Base-by-base conservation (phyloP, 1,140 invertebrate species). In the Proctacanthus coquilletti region DNA sequence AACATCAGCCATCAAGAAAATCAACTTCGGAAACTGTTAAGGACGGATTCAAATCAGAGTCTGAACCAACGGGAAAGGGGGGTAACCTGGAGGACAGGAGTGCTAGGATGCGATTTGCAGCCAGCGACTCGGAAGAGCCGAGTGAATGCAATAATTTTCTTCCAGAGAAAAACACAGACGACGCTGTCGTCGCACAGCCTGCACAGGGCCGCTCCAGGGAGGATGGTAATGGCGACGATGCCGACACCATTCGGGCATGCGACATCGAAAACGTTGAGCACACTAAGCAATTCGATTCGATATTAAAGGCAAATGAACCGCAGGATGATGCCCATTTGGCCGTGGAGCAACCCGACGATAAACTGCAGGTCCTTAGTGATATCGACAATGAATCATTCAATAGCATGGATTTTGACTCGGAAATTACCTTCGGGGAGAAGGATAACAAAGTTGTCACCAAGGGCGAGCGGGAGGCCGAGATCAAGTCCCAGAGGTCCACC, bases 331-430 rank as follows among this genome's bases (percentile, higher is more conserved):
- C 5, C 10, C 17, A 36, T 17, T 36, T 23, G 10, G 11, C n/a
- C 4, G 13, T 34, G 5, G 20, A 34, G 5, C 21, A 11, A 8
- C 9, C 4, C 11, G 56, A 59, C 45, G 52, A 56, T 43, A 53
- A 53, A 51, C 57, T 51, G 45, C 51, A 55, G 41, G 43, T 53
- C 48, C 55, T 56, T 45, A 60, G 54, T 53, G 57, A 59, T 48
- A 52, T 56, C 43, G 57, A 60, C 49, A 56, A 55, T 53, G 57
- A 60, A 53, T 60, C 57, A 41, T 56, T 60, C 45, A 58, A 58
- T 46, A 56, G 53, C 44, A 60, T 56, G 45, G 57, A 60, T 49
- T 60, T 54, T 47, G 54, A 57, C 40, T 49, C 56, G 40, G 56
- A 56, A 50, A 59, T 59, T 47, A 56, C 52, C 47, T 56, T 59